Evolutionary conservation across 2,797 vertebrate species (phyloP), one percentile per base, ranked within the genome.

Genomic region (Danio kyathit): DNA sequence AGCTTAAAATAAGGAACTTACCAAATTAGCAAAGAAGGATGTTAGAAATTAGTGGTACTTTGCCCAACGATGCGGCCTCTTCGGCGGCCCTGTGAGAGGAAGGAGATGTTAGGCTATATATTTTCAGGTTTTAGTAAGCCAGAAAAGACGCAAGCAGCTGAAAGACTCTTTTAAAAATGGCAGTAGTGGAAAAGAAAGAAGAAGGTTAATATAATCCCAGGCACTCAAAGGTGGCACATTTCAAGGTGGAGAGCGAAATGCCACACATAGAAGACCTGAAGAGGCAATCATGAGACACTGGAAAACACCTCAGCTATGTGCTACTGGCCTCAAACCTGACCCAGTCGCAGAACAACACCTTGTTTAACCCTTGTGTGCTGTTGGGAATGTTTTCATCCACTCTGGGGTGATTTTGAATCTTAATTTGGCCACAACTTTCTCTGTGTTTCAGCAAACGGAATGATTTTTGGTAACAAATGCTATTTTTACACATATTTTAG

Each of bases 161-260:
- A 82, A 72, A 79, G 85, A 83, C 57, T 56, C 88, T 88, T 88
- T 83, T 84, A 70, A 13, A 60, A 13, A 60, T 21, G 14, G 3
- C 43, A 51, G n/a, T 2, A 40, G 2, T n/a, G 19, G n/a, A 67
- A 72, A 71, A 84, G 52, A 17, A 49, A 21, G n/a, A n/a, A 29
- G 83, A 67, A 13, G 74, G 78, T 84, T 44, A 87, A 89, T 91
- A 90, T 91, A 89, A 38, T 74, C 79, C 84, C 60, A 7, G 2
- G 43, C 86, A 75, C 52, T 61, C 78, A 21, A 84, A 90, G 90
- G 91, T 92, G 91, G 82, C 86, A 92, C 89, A 93, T 94, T 93
- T 91, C 88, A 84, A 87, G 82, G 41, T 64, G 14, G 5, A 17
- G 5, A 77, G 90, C 83, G 89, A 93, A 94, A 94, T 93, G 90